A percentile compares a stretch with the other conserved stretches of the same genome.
Conservation (phyloP, 2,888 invertebrate species). For the Agrilus mali region DNA sequence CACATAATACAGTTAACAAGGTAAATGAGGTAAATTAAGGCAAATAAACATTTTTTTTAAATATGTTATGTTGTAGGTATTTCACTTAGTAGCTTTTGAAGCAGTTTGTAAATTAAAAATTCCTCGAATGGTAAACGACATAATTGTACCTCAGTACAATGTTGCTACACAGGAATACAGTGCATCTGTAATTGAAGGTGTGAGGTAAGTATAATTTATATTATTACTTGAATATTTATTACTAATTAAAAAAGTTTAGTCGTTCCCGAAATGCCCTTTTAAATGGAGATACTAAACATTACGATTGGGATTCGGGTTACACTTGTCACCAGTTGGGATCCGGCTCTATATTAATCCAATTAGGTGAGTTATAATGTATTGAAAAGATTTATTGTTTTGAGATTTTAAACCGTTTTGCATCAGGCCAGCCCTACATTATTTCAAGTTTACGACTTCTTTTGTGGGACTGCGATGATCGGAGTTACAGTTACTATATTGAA, state of each 20-base stretch:
- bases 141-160: slow-evolving; percentile 74
- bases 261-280: slow-evolving; percentile 87
- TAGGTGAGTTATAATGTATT: slow-evolving; percentile 41
- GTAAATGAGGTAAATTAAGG: slow-evolving; percentile 31
- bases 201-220: slow-evolving; percentile 41
- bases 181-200: slow-evolving; percentile 93
- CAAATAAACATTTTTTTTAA: too few species aligned
- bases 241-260: slow-evolving; percentile 29
- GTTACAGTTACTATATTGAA: slow-evolving; percentile 93
- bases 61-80: slow-evolving; percentile 43
- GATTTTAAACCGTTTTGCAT: slow-evolving; percentile 5
- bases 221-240: not conserved
- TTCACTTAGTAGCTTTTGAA: slow-evolving; percentile 88
- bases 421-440: slow-evolving; percentile 84
- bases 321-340: slow-evolving; percentile 94
- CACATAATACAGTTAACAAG: slow-evolving; percentile 90
- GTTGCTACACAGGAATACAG: slow-evolving; percentile 83
- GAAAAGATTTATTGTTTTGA: not conserved
- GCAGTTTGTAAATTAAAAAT: slow-evolving; percentile 70
- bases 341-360: slow-evolving; percentile 88
- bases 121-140: slow-evolving; percentile 62
- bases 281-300: slow-evolving; percentile 89
- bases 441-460: slow-evolving; percentile 81
- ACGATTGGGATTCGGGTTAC: slow-evolving; percentile 98
- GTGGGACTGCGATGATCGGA: slow-evolving; percentile 95